Evolutionary conservation across 92 coral and sea anemone genomes (phyloP).

Genomic region (Bergia sp.): DNA sequence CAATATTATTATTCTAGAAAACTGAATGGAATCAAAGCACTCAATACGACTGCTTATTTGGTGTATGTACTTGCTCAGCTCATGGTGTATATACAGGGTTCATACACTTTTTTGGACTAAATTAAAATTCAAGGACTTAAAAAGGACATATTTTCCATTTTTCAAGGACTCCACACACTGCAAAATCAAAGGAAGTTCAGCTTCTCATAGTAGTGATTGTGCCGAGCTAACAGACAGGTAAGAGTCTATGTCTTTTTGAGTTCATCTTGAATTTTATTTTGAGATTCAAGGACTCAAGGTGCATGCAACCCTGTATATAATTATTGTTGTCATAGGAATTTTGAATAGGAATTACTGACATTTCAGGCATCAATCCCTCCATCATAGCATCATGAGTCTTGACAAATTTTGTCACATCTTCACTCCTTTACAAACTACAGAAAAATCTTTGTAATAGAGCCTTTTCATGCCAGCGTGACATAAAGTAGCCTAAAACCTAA

Average conservation of each 20-base stretch:
- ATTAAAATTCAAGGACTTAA: too few relatives aligned
- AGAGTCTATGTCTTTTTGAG: slow-evolving; percentile 33
- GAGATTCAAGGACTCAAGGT: slow-evolving; percentile 26
- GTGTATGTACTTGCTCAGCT: too few relatives aligned
- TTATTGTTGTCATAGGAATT: slow-evolving; percentile 20
- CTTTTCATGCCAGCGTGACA: slow-evolving; percentile 27
- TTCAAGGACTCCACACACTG: too few relatives aligned
- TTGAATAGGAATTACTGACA: slow-evolving; percentile 24
- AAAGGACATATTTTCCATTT: too few relatives aligned
- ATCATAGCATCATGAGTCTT: slow-evolving; percentile 25
- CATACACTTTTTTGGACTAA: too few relatives aligned
- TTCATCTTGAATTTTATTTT: slow-evolving; percentile 25
- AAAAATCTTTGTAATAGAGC: slow-evolving; percentile 23
- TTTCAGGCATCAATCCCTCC: slow-evolving; percentile 27
- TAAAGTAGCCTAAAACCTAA: not conserved
- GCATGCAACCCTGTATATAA: slow-evolving; percentile 23
- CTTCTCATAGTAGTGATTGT: slow-evolving; percentile 24
- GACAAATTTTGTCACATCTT: slow-evolving; percentile 24
- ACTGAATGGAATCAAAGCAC: too few relatives aligned
- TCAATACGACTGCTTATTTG: too few relatives aligned
- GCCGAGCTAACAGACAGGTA: slow-evolving; percentile 36
- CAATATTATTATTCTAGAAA: too few relatives aligned
- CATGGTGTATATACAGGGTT: too few relatives aligned
- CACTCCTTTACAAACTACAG: slow-evolving; percentile 25
- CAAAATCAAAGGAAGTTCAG: too few relatives aligned